Conservation (phyloP, 2,888 invertebrate genomes). For the Taenaris catops region DNA sequence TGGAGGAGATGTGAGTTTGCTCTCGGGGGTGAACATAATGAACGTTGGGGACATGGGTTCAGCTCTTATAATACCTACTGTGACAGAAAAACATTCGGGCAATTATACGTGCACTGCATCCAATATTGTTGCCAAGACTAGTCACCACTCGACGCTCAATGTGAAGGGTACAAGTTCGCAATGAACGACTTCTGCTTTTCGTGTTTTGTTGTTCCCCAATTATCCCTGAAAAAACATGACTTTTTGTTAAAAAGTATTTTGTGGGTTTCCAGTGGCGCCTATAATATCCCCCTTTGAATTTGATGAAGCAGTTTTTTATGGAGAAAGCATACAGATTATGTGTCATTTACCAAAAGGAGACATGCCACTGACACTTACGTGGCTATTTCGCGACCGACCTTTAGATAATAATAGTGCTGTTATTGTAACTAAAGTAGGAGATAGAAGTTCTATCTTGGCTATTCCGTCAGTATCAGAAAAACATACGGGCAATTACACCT, state of each 20-base stretch:
- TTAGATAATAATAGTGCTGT: slow-evolving; percentile 59
- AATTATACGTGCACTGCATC: slow-evolving; percentile 84
- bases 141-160: slow-evolving; percentile 80
- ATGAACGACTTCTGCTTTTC: slow-evolving; percentile 50
- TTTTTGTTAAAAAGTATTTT: slow-evolving; percentile 25
- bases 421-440: slow-evolving; percentile 78
- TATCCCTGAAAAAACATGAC: slow-evolving; percentile 17
- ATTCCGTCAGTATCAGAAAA: slow-evolving; percentile 83
- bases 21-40: slow-evolving; percentile 81
- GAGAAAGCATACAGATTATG: slow-evolving; percentile 78
- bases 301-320: slow-evolving; percentile 74
- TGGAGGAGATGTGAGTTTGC: slow-evolving; percentile 76
- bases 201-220: slow-evolving; percentile 39
- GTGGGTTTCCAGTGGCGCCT: slow-evolving; percentile 76
- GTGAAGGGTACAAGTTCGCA: slow-evolving; percentile 79
- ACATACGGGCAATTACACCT: slow-evolving; percentile 88
- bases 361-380: slow-evolving; percentile 83
- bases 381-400: slow-evolving; percentile 83
- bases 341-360: slow-evolving; percentile 84
- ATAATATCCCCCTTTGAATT: slow-evolving; percentile 81
- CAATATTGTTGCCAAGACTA: slow-evolving; percentile 81
- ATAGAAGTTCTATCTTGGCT: slow-evolving; percentile 81
- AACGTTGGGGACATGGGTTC: slow-evolving; percentile 83
- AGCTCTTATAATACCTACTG: slow-evolving; percentile 84
- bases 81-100: slow-evolving; percentile 84